Percentiles rank a stretch among this genome's conserved stretches.
These are phyloP conservation scores for Phymanthus crucifer DNA, from an alignment of 92 coral and sea anemone species.

Conservation along the genomic window DNA sequence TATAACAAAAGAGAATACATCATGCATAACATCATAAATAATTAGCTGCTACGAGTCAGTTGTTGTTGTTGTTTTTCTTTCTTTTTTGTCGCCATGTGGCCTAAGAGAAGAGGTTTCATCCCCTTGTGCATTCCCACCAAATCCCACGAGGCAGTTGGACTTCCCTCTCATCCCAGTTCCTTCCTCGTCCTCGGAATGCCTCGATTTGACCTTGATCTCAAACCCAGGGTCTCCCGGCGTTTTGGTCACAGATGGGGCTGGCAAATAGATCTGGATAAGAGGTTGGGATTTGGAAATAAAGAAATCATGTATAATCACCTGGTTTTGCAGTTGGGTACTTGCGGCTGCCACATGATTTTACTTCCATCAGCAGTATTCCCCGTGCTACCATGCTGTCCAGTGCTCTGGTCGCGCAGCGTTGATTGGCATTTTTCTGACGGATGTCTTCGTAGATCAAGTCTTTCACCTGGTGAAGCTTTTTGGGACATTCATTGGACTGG, in stretches of 20 bases:
- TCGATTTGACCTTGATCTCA: too few relatives aligned
- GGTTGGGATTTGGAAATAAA: neutral
- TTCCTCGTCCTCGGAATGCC: too few relatives aligned
- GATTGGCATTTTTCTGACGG: slow-evolving; percentile 27
- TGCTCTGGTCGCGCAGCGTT: slow-evolving; percentile 50
- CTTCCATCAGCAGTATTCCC: slow-evolving; percentile 58
- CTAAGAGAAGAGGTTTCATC: too few relatives aligned
- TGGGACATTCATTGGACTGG: slow-evolving; percentile 36
- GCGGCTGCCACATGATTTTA: slow-evolving; percentile 26
- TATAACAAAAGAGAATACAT: neutral
- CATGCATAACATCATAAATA: neutral
- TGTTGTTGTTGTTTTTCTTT: neutral
- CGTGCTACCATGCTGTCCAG: slow-evolving; percentile 59
- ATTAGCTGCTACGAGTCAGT: too few relatives aligned
- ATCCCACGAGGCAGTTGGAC: too few relatives aligned
- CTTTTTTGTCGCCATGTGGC: neutral
- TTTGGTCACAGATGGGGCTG: too few relatives aligned
- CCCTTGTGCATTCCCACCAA: too few relatives aligned
- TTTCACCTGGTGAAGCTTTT: slow-evolving; percentile 38
- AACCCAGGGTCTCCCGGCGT: too few relatives aligned
- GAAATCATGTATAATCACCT: slow-evolving; percentile 32
- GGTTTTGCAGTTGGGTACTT: slow-evolving; percentile 63
- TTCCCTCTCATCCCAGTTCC: too few relatives aligned
- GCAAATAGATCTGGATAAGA: too few relatives aligned
- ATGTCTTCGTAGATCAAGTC: slow-evolving; percentile 46